These are phyloP conservation scores for Xestia sexstrigata DNA, from an alignment of 2,888 invertebrate species.

Conservation along the genomic window DNA sequence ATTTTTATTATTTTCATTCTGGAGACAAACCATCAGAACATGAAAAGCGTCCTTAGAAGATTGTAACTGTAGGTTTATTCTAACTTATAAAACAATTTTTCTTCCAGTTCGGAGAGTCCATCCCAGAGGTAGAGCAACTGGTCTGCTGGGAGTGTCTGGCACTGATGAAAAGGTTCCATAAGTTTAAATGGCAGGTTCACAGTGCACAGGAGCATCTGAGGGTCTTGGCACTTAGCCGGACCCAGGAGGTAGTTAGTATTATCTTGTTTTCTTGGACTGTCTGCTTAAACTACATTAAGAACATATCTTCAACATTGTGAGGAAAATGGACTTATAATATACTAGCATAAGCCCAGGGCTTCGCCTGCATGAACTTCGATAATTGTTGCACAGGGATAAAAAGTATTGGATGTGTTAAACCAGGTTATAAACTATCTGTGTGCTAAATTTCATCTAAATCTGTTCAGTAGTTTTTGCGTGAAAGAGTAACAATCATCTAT, in stretches of 20 bases:
- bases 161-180: constrained; percentile 78
- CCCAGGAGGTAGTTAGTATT: constrained; percentile 77
- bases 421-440: too few species aligned
- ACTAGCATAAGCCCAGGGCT: too few species aligned
- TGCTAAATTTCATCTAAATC: background rate
- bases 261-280: background rate
- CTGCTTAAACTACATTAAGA: too few species aligned
- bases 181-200: constrained; percentile 85
- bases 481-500: background rate
- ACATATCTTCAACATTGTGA: too few species aligned
- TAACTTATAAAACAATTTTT: background rate
- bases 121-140: constrained; percentile 67
- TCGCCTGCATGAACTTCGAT: too few species aligned
- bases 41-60: background rate
- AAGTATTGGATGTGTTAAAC: too few species aligned
- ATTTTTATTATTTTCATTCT: background rate
- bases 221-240: constrained; percentile 79
- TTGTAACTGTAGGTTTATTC: background rate
- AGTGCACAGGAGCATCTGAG: constrained; percentile 84
- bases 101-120: constrained; percentile 67
- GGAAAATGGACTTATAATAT: too few species aligned
- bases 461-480: background rate
- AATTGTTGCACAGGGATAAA: too few species aligned
- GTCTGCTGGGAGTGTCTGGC: constrained; percentile 87
- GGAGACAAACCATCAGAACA: background rate